These are phyloP conservation scores for Chanos chanos DNA, from an alignment of 2,797 vertebrate species.

Conservation along the genomic window DNA sequence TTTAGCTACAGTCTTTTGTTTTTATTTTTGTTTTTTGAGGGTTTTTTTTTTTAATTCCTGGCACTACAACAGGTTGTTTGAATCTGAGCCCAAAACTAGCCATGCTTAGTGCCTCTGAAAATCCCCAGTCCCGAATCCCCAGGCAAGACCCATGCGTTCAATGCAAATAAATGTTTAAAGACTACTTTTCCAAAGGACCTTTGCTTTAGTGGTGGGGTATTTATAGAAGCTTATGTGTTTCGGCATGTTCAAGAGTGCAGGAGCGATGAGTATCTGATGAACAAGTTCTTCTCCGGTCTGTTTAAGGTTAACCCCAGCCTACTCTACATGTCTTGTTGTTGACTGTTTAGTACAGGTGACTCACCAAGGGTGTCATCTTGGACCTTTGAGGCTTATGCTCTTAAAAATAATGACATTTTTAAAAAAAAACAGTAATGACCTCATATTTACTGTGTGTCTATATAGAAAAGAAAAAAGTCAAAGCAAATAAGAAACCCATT, in stretches of 20 bases:
- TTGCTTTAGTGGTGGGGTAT: no score
- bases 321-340: conserved; percentile 31
- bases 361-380: conserved; percentile 54
- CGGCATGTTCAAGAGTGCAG: no score
- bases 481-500: conserved; percentile 51
- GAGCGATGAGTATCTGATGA: no score
- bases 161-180: no score
- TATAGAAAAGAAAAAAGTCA: conserved; percentile 44
- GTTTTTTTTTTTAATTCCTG: background rate
- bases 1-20: background rate
- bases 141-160: no score
- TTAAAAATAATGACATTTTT: conserved; percentile 63
- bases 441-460: conserved; percentile 61
- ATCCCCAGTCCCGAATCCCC: no score
- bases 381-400: conserved; percentile 56
- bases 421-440: conserved; percentile 57
- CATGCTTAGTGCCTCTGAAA: no score
- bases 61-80: no score
- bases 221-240: no score
- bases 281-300: no score
- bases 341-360: conserved; percentile 50
- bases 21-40: background rate
- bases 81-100: conserved; percentile 14
- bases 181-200: no score
- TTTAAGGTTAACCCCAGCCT: no score